These are phyloP conservation scores for Corydoras maculifer DNA, from an alignment of 2,113 vertebrate genomes.

Conservation along the genomic window DNA sequence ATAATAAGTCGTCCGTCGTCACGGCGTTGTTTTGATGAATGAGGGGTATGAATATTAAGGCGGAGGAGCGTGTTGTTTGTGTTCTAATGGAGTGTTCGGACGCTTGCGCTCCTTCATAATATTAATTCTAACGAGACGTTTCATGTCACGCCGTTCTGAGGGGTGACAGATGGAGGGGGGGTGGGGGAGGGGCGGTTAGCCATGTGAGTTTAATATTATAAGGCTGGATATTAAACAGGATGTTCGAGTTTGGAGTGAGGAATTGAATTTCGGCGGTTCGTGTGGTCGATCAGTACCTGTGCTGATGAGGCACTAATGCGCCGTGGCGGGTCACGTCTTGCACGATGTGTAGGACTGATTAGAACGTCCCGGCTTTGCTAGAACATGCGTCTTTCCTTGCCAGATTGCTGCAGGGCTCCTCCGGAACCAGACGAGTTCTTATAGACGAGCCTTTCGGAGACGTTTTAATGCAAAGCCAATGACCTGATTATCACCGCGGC, in stretches of 20 bases:
- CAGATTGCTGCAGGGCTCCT: too few relatives aligned
- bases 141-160: not conserved
- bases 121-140: slow-evolving; percentile 5
- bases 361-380: not conserved
- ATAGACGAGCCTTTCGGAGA: not conserved
- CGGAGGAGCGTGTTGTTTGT: slow-evolving; percentile 11
- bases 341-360: not conserved
- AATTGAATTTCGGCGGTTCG: too few relatives aligned
- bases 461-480: not conserved
- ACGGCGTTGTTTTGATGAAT: slow-evolving; percentile 23
- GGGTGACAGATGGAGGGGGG: slow-evolving; percentile 17
- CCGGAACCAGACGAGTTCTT: not conserved
- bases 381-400: too few relatives aligned
- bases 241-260: too few relatives aligned
- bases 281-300: too few relatives aligned
- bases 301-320: too few relatives aligned
- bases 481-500: too few relatives aligned
- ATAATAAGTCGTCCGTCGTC: too few relatives aligned
- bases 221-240: too few relatives aligned
- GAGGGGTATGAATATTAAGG: slow-evolving; percentile 21
- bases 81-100: slow-evolving; percentile 30
- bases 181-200: too few relatives aligned
- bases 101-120: slow-evolving; percentile 31
- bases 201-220: too few relatives aligned
- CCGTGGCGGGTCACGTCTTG: slow-evolving; percentile 30